Base-by-base conservation (phyloP, 2,113 vertebrate genomes). In the Chloebia gouldiae region DNA sequence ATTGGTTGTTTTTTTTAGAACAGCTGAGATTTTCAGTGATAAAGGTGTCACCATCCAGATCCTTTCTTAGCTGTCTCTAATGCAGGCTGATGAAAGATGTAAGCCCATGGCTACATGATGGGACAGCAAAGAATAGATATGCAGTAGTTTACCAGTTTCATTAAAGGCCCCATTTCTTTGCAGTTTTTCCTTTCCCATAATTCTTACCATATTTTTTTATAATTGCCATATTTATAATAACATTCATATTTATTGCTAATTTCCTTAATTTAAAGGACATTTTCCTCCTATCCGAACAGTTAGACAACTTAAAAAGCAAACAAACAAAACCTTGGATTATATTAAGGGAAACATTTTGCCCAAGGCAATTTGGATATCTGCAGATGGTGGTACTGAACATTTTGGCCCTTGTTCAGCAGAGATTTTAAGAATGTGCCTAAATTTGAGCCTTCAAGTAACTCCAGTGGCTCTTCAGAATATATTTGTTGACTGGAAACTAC, bases 321-420 rank as follows among this genome's bases (percentile, higher is more conserved):
- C 91, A 95, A 95, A 96, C 81, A 92, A 93, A 96, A 96, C 96
- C 96, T 96, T 93, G 90, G 91, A 95, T 95, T 95, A 88, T 72
- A 77, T 90, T 94, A 94, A 92, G 69, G 90, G 86, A 96, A 94
- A 93, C 92, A 84, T 91, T 97, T 93, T 87, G 88, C 90, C 94
- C 95, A 65, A 96, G 96, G 88, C 90, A 94, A 64, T 86, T 95
- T 92, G 76, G 80, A 53, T 90, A 81, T 94, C 77, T 91, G 95
- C 96, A 96, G 96, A 97, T 96, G 92, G 94, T 95, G 86, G 80
- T 91, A 33, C 80, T 61, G 90, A 96, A 84, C 76, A 35, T 92
- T 95, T 92, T 96, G 94, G 93, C 93, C 94, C 86, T 88, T 88
- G 77, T 93, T 95, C 95, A 95, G 92, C 69, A 65, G 88, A 90